Evolutionary conservation across 2,113 vertebrate species (phyloP).

Genomic region (Nansenia antarctica): DNA sequence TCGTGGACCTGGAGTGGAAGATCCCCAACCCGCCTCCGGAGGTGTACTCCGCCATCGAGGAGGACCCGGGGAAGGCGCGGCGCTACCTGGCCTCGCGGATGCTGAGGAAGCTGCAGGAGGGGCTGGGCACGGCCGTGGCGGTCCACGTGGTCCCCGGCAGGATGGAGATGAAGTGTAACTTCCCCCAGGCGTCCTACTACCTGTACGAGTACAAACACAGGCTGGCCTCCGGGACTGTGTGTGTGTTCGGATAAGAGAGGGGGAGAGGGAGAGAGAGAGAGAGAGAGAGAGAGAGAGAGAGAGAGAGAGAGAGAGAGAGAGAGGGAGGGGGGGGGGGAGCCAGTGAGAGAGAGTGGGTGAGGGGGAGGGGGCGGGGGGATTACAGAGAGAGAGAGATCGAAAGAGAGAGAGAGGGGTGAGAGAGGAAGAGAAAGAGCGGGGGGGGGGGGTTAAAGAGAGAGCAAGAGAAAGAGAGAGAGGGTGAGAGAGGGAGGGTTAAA

Average conservation of each 20-base stretch:
- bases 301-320: background rate
- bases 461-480: too few species aligned
- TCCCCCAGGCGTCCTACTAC: slow-evolving; percentile 68
- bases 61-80: slow-evolving; percentile 65
- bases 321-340: background rate
- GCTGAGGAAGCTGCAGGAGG: slow-evolving; percentile 71
- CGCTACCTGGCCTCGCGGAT: slow-evolving; percentile 70
- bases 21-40: slow-evolving; percentile 74
- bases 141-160: slow-evolving; percentile 71
- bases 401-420: background rate
- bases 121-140: slow-evolving; percentile 60
- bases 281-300: background rate
- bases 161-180: slow-evolving; percentile 73
- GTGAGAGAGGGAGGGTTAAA: too few species aligned
- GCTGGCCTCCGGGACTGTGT: slow-evolving; percentile 73
- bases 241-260: slow-evolving; percentile 64
- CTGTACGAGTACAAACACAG: slow-evolving; percentile 76
- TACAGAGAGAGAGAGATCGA: background rate
- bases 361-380: background rate
- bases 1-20: slow-evolving; percentile 77
- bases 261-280: background rate
- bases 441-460: background rate
- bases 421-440: background rate
- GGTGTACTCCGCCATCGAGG: slow-evolving; percentile 73
- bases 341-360: too few species aligned